Evolutionary conservation across 2,888 invertebrate species (phyloP), one percentile per base, ranked within the genome.

Genomic region (Ceramica pisi): DNA sequence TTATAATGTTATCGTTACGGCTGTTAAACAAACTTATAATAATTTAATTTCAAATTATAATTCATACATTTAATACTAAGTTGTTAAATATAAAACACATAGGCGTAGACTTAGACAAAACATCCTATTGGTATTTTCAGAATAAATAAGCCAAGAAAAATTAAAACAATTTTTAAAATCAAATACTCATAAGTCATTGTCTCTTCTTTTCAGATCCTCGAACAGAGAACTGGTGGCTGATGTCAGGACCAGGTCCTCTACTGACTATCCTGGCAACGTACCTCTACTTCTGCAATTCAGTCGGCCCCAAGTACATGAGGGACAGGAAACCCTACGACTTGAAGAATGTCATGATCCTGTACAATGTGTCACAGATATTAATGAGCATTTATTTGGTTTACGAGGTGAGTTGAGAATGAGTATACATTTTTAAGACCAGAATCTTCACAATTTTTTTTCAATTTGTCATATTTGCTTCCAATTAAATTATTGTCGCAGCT

Each of bases 321-420:
- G 97, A 98, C 72, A 95, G 97, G 77, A 97, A 97, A 76, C 97
- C 98, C 0, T 97, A 97, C 87, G 97, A 98, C 82, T 90, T 99
- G 68, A 97, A 98, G 87, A 96, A 96, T 59, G 90, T 97, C 0
- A 97, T 99, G 89, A 96, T 98, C 23, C 89, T 96, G 0, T 99
- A 99, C 93, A 99, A 99, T 90, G 97, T 98, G n/a, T 97, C 97
- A 68, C 99, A 99, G 97, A 98, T 99, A 8, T 59, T 98, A 19
- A 97, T 98, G 93, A 99, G 98, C 87, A 91, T 97, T 19, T 99
- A 97, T 96, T 95, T 99, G 84, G 96, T 96, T 2, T 94, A 96
- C 82, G 96, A 96, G 93, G 96, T 95, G 72, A 87, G 91, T 31
- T 31, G 4, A 31, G 31, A 14, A 57, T 31, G 4, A 31, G 31